Evolutionary conservation across 2,113 vertebrate species (phyloP).

Genomic region (Cromileptes altivelis): DNA sequence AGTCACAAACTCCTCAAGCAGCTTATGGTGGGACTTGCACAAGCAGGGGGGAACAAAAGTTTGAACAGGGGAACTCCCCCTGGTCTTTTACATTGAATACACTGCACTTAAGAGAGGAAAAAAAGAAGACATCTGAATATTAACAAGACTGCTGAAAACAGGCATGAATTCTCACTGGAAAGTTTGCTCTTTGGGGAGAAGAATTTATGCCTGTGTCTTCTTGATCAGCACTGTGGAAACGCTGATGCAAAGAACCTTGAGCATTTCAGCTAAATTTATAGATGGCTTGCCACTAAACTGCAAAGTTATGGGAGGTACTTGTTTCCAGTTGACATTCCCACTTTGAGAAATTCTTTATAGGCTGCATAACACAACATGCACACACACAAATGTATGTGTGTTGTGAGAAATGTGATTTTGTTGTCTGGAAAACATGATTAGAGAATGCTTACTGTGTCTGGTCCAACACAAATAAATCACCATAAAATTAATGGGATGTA

Average conservation of each 20-base stretch:
- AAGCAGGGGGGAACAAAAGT: conserved; percentile 51
- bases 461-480: conserved; percentile 40
- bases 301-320: conserved; percentile 35
- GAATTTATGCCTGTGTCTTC: conserved; percentile 66
- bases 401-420: conserved; percentile 29
- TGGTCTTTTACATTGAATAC: conserved; percentile 48
- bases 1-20: conserved; percentile 59
- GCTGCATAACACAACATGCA: conserved; percentile 30
- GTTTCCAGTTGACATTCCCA: conserved; percentile 53
- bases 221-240: conserved; percentile 60
- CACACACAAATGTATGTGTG: conserved; percentile 13
- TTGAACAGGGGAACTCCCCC: conserved; percentile 50
- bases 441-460: conserved; percentile 7
- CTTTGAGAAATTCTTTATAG: conserved; percentile 36
- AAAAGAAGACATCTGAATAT: conserved; percentile 51
- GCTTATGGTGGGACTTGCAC: conserved; percentile 59
- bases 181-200: conserved; percentile 43
- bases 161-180: conserved; percentile 45
- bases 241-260: conserved; percentile 61
- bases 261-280: conserved; percentile 63
- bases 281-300: conserved; percentile 39
- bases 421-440: conserved; percentile 44
- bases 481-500: conserved; percentile 31
- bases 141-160: conserved; percentile 58
- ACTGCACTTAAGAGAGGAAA: conserved; percentile 11